These are phyloP conservation scores for Zaprionus camerounensis DNA, from an alignment of 1,140 invertebrate species.

Conservation along the genomic window DNA sequence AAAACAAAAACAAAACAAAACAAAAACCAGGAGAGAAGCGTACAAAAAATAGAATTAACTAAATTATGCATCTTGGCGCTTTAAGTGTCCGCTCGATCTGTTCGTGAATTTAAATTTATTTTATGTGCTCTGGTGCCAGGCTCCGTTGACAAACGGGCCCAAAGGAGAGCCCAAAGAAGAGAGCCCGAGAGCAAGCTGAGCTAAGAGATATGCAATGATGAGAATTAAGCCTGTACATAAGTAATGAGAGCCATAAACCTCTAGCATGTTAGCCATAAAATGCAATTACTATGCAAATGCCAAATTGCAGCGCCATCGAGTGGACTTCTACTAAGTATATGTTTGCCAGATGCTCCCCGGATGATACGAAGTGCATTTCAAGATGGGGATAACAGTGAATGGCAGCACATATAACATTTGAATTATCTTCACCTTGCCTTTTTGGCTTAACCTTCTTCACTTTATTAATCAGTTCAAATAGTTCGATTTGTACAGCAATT, in stretches of 20 bases:
- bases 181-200: neutral
- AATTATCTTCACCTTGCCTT: too few species aligned
- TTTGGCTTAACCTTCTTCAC: too few species aligned
- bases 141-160: conserved; percentile 38
- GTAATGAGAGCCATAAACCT: conserved; percentile 25
- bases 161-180: neutral
- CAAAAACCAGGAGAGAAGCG: conserved; percentile 2
- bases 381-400: neutral
- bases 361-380: neutral
- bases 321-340: neutral
- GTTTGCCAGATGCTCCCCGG: neutral
- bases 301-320: conserved; percentile 9
- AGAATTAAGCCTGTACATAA: conserved; percentile 16
- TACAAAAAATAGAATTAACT: conserved; percentile 46
- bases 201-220: too few species aligned
- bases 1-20: conserved; percentile 14
- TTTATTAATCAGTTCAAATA: too few species aligned
- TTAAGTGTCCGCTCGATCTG: conserved; percentile 44
- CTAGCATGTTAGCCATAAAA: conserved; percentile 29
- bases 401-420: too few species aligned
- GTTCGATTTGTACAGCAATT: neutral
- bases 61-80: conserved; percentile 63
- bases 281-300: conserved; percentile 48
- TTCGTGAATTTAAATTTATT: conserved; percentile 56
- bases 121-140: conserved; percentile 24